These are phyloP conservation scores for Balaenoptera acutorostrata DNA, from an alignment of 2,113 vertebrate genomes.

Conservation along the genomic window DNA sequence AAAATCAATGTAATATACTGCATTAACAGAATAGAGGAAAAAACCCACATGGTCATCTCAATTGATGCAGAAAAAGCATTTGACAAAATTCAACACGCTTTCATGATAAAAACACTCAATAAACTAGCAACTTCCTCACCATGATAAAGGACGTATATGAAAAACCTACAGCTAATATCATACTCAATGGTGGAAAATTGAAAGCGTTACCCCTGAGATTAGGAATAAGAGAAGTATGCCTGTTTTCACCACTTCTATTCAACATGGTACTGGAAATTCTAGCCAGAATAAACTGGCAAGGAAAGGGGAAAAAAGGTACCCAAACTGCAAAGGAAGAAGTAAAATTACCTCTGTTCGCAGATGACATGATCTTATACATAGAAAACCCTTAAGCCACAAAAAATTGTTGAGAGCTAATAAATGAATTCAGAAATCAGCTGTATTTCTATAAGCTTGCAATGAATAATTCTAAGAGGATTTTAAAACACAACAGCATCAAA, in stretches of 20 bases:
- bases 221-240: background rate
- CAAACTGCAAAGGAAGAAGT: background rate
- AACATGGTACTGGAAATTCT: background rate
- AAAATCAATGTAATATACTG: background rate
- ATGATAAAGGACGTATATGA: background rate
- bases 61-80: background rate
- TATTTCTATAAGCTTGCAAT: background rate
- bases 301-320: background rate
- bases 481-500: constrained; percentile 8
- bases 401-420: background rate
- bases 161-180: background rate
- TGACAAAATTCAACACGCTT: background rate
- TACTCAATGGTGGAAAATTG: background rate
- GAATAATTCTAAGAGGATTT: background rate
- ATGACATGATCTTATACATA: background rate
- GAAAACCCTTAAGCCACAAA: background rate
- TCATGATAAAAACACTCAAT: background rate
- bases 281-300: background rate
- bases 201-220: background rate
- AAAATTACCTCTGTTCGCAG: background rate
- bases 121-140: background rate
- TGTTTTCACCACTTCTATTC: background rate
- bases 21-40: background rate
- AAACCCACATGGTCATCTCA: background rate
- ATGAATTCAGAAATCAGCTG: background rate